Percentiles rank a stretch among this genome's conserved stretches.
Conservation (phyloP, 1,140 invertebrate species). For the Dryas iulia region DNA sequence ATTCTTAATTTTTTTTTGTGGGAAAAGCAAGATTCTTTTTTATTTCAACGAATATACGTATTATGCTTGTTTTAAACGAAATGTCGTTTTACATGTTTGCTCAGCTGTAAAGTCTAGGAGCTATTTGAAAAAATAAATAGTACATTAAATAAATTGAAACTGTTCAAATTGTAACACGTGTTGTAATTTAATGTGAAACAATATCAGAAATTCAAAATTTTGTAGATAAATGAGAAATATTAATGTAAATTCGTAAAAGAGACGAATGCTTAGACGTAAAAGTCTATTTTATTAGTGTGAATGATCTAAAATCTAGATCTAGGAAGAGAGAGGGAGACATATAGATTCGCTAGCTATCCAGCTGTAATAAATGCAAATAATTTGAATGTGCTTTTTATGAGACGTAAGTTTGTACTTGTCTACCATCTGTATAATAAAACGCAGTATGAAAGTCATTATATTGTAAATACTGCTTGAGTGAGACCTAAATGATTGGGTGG, state of each 20-base stretch:
- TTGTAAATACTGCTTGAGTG: conserved; percentile 29
- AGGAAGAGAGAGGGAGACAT: background rate
- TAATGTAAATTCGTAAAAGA: too few species aligned
- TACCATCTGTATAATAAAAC: conserved; percentile 19
- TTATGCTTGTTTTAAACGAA: background rate
- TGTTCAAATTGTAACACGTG: background rate
- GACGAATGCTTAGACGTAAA: background rate
- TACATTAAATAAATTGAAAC: background rate
- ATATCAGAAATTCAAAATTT: background rate
- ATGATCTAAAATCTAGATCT: background rate
- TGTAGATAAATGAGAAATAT: background rate
- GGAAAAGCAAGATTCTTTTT: background rate
- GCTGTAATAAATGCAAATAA: conserved; percentile 8
- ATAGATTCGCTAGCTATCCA: conserved; percentile 23
- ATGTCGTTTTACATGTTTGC: background rate
- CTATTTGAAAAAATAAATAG: background rate
- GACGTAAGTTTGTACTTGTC: background rate
- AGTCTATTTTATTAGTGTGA: background rate
- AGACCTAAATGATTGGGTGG: background rate
- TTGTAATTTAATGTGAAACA: background rate
- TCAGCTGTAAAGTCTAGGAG: background rate
- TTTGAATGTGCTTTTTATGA: conserved; percentile 13
- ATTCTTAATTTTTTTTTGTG: background rate
- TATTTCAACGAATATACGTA: background rate
- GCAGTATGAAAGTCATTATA: conserved; percentile 8